phyloP scores from a whole-genome alignment of 2,113 vertebrate species.

The Cichladusa arquata region DNA sequence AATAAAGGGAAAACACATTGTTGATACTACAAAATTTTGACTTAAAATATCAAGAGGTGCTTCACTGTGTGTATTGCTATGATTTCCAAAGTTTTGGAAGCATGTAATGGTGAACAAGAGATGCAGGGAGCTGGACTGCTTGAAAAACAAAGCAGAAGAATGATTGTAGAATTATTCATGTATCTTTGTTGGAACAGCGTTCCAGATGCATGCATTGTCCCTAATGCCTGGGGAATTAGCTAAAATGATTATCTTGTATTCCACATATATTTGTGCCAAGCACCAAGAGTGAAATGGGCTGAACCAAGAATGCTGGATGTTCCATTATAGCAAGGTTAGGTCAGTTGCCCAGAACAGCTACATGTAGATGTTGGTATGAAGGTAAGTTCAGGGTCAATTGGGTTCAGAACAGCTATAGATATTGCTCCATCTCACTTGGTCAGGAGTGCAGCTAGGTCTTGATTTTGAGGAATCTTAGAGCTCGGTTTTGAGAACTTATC shows the following conservation, averaged over 20 bases:
- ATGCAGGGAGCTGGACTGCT: background rate
- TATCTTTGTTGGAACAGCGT: background rate
- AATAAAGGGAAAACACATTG: background rate
- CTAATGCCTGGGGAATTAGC: background rate
- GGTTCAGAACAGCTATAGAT: background rate
- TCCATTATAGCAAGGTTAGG: background rate
- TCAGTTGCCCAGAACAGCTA: background rate
- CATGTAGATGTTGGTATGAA: background rate
- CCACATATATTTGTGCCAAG: background rate
- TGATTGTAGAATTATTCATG: background rate
- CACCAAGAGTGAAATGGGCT: background rate
- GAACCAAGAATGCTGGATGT: background rate
- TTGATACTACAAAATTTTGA: background rate
- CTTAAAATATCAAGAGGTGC: background rate
- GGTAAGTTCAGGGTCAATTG: background rate
- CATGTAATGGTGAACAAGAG: background rate
- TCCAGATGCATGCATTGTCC: background rate
- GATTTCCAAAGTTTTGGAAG: background rate
- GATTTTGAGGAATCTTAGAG: background rate
- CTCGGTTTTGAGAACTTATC: background rate
- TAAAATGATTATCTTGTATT: background rate
- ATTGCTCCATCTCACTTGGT: background rate
- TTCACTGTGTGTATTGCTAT: background rate
- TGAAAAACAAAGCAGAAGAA: background rate
- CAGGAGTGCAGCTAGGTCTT: background rate